Evolutionary conservation across 2,888 invertebrate genomes (phyloP), one percentile per base, ranked within the genome.

Genomic region (Augochlorella aurata): DNA sequence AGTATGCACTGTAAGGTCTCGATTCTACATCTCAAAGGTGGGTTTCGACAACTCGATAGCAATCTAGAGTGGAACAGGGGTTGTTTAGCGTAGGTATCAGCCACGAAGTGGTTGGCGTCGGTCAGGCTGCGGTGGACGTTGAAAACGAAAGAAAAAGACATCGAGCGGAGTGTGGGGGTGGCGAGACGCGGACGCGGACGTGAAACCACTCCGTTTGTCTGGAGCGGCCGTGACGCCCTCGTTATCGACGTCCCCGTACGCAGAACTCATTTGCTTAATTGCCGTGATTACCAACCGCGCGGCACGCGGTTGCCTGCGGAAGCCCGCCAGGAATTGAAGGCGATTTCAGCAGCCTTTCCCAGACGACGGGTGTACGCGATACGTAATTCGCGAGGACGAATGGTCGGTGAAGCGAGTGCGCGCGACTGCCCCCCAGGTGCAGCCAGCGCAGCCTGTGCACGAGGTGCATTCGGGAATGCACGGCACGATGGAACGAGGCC

Each of bases 201-300:
- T 5, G 81, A 74, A 85, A 84, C 77, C 66, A 67, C 69, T 83
- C 65, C 77, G 71, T 87, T 84, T 77, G 82, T 81, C 78, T 76
- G 67, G 78, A 81, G 76, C 82, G 76, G 54, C n/a, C 79, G 84
- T 75, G 82, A 84, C 85, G 83, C 76, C 71, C 85, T 82, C 84
- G 85, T 89, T 89, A 88, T 89, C 84, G 88, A 85, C 89, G 85
- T 85, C 82, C 81, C 66, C 70, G 38, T 87, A 87, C 88, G 85
- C 83, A 77, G 85, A 89, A 88, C 88, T 90, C 88, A 85, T 90
- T 90, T 87, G 81, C 85, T 87, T 90, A 90, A 90, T 90, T 89
- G 87, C 86, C 81, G 83, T 82, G 86, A 90, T 90, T 90, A 90
- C 82, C 83, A 61, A 74, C 63, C 70, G 72, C 74, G 73, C 68